These are phyloP conservation scores for Holacanthella duospinosa DNA, from an alignment of 2,888 invertebrate genomes.

Conservation along the genomic window DNA sequence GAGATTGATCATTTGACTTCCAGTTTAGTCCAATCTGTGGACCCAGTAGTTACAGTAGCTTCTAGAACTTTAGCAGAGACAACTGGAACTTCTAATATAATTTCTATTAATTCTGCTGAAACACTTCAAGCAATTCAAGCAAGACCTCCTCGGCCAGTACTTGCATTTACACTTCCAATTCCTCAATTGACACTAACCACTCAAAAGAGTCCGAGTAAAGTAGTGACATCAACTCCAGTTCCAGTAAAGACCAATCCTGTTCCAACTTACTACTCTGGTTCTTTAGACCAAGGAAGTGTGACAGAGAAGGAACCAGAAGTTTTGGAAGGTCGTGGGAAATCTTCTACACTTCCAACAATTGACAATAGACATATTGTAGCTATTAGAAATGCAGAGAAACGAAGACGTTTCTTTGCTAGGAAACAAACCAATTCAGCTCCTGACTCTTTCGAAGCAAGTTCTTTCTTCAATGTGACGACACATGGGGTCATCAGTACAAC, in stretches of 20 bases:
- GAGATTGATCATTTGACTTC: constrained; percentile 9
- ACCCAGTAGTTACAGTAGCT: not conserved
- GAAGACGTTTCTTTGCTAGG: constrained; percentile 39
- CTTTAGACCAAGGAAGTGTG: not conserved
- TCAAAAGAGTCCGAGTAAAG: not conserved
- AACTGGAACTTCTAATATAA: not conserved
- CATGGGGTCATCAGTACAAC: constrained; percentile 34
- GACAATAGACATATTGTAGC: constrained; percentile 30
- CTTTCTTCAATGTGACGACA: constrained; percentile 16
- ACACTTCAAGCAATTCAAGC: not conserved
- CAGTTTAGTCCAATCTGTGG: not conserved
- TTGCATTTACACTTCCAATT: constrained; percentile 25
- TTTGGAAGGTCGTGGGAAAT: constrained; percentile 16
- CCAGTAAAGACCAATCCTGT: not conserved
- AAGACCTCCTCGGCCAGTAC: not conserved
- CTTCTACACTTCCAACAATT: constrained; percentile 25
- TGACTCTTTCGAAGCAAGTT: constrained; percentile 39
- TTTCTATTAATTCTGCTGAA: no score
- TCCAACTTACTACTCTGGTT: not conserved
- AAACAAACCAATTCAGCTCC: constrained; percentile 43
- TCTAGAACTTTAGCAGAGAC: not conserved
- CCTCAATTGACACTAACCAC: constrained; percentile 24
- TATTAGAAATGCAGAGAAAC: constrained; percentile 37
- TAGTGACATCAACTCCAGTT: not conserved
- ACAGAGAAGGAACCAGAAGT: not conserved